Evolutionary conservation across 2,888 invertebrate genomes (phyloP).

Genomic region (Xestia xanthographa): DNA sequence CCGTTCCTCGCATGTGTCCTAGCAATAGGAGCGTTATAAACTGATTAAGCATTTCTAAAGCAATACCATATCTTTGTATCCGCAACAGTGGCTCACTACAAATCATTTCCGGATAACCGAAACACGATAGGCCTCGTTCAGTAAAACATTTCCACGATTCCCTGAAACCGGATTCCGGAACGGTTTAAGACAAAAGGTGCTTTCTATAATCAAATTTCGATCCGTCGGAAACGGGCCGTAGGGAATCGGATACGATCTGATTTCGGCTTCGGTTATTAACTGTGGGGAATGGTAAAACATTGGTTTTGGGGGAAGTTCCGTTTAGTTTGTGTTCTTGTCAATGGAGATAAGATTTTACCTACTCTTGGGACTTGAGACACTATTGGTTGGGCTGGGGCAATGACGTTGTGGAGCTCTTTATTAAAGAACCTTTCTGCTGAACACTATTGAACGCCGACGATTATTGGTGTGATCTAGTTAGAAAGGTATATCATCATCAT

Average conservation of each 20-base stretch:
- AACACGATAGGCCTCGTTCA: slow-evolving; percentile 9
- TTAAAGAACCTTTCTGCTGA: neutral
- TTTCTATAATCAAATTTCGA: slow-evolving; percentile 40
- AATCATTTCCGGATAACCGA: neutral
- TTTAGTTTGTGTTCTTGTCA: neutral
- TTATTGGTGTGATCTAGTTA: too few species aligned
- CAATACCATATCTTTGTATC: neutral
- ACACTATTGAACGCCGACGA: too few species aligned
- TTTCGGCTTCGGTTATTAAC: slow-evolving; percentile 31
- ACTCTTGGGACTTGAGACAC: neutral
- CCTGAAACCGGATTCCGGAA: neutral
- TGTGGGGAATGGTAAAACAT: slow-evolving; percentile 26
- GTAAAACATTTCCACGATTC: slow-evolving; percentile 1
- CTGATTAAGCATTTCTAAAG: neutral
- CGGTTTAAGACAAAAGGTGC: slow-evolving; percentile 44
- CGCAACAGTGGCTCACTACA: neutral
- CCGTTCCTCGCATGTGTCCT: neutral
- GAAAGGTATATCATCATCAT: too few species aligned
- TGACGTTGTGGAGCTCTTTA: neutral
- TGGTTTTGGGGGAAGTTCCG: slow-evolving; percentile 27
- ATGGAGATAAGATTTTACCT: slow-evolving; percentile 20
- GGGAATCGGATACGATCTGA: slow-evolving; percentile 37
- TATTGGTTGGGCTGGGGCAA: neutral
- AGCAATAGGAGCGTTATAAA: neutral
- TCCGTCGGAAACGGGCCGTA: slow-evolving; percentile 6